phyloP scores from a whole-genome alignment of 53 echinoderm and acorn worm genomes.

The Zoroaster sp. region DNA sequence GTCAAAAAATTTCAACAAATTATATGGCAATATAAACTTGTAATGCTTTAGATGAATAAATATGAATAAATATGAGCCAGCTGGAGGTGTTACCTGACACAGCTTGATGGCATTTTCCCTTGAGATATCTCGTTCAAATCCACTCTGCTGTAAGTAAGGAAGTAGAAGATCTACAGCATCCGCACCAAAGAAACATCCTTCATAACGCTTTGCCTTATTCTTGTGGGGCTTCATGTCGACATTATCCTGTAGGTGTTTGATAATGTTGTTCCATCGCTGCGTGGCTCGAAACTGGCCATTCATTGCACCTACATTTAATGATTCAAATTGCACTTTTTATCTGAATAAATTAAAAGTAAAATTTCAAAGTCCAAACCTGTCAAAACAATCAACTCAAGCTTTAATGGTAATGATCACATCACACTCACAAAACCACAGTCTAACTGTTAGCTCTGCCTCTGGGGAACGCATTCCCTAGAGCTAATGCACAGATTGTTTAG shows the following conservation, averaged over 20 bases:
- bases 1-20: no score
- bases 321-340: no score
- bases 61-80: no score
- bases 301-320: conserved; percentile 14
- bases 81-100: conserved; percentile 92
- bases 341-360: neutral
- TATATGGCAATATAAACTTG: no score
- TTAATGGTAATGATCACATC: no score
- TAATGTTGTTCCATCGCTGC: conserved; percentile 89
- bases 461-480: no score
- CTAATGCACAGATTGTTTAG: no score
- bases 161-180: conserved; percentile 84
- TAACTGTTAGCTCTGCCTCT: neutral
- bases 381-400: no score
- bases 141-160: conserved; percentile 68
- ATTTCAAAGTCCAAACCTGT: no score
- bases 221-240: conserved; percentile 73
- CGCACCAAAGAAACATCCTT: conserved; percentile 84
- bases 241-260: conserved; percentile 74
- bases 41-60: no score
- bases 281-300: conserved; percentile 86
- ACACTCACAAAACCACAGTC: neutral
- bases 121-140: conserved; percentile 65
- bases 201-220: conserved; percentile 79
- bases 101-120: conserved; percentile 85